Percentiles rank a stretch among this genome's conserved stretches.
phyloP scores from a whole-genome alignment of 2,113 vertebrate genomes.

The Australoheros scitulus region DNA sequence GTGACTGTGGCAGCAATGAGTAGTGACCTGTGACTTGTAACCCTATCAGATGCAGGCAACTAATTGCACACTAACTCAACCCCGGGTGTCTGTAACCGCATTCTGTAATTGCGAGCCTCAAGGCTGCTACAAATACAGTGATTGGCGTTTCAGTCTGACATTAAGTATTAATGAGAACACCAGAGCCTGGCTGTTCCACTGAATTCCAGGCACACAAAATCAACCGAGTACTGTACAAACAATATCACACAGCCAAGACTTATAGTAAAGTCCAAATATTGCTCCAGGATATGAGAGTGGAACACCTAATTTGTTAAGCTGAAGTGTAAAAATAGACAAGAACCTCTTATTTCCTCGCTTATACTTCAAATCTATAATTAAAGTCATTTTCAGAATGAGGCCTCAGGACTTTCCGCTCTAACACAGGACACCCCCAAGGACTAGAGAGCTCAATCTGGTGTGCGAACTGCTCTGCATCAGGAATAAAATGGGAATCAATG shows the following conservation, averaged over 20 bases:
- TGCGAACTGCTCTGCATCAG: constrained; percentile 1
- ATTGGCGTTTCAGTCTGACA: constrained; percentile 57
- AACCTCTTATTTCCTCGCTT: constrained; percentile 1
- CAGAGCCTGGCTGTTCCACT: constrained; percentile 59
- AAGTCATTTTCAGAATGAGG: constrained; percentile 8
- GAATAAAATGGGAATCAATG: constrained; percentile 5
- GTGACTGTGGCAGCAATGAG: constrained; percentile 48
- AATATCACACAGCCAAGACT: constrained; percentile 27
- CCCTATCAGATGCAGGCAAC: constrained; percentile 57
- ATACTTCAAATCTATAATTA: neutral
- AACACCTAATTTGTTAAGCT: neutral
- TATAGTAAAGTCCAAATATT: neutral
- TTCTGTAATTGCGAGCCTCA: constrained; percentile 73
- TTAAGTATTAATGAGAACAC: constrained; percentile 76
- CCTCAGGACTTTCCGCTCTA: constrained; percentile 1
- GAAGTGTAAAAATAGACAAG: neutral
- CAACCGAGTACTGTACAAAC: constrained; percentile 12
- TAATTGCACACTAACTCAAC: constrained; percentile 71
- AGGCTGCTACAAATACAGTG: constrained; percentile 53
- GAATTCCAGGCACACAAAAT: constrained; percentile 37
- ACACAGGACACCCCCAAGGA: neutral
- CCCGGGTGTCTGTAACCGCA: constrained; percentile 54
- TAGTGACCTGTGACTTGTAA: constrained; percentile 69
- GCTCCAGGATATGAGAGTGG: neutral
- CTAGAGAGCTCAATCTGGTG: neutral